Evolutionary conservation across 1,140 invertebrate species (phyloP).

Genomic region (Procambarus clarkii): DNA sequence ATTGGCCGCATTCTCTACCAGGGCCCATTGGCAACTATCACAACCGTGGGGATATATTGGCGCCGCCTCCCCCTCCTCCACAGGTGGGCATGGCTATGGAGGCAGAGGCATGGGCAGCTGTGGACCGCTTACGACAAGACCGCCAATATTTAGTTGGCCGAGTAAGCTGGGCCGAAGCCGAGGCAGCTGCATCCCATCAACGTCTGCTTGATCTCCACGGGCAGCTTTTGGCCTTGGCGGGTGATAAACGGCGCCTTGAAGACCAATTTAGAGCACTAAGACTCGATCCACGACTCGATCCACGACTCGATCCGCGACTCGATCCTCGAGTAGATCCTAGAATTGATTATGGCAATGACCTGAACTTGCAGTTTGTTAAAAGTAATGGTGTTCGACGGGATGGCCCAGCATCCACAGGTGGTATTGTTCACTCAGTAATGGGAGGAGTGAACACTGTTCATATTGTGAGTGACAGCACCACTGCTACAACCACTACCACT

Average conservation of each 20-base stretch:
- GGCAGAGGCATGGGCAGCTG: slow-evolving; percentile 76
- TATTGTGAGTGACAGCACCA: slow-evolving; percentile 46
- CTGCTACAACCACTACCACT: slow-evolving; percentile 23
- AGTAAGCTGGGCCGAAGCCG: slow-evolving; percentile 70
- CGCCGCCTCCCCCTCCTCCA: slow-evolving; percentile 40
- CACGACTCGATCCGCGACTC: slow-evolving; percentile 2
- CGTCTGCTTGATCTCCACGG: slow-evolving; percentile 69
- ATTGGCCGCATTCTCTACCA: slow-evolving; percentile 70
- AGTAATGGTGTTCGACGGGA: slow-evolving; percentile 50
- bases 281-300: neutral
- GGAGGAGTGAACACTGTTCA: slow-evolving; percentile 61
- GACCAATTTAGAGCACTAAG: slow-evolving; percentile 60
- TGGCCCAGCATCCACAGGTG: slow-evolving; percentile 47
- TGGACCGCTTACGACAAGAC: slow-evolving; percentile 80
- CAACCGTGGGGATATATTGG: slow-evolving; percentile 27
- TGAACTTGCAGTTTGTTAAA: slow-evolving; percentile 55
- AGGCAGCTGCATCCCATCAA: slow-evolving; percentile 68
- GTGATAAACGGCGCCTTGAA: slow-evolving; percentile 68
- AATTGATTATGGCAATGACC: slow-evolving; percentile 14
- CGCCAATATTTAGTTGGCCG: slow-evolving; percentile 80
- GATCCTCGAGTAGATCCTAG: slow-evolving; percentile 25
- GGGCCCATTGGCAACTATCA: slow-evolving; percentile 38
- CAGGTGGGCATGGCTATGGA: slow-evolving; percentile 44
- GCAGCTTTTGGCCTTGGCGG: slow-evolving; percentile 61
- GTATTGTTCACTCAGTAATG: slow-evolving; percentile 55